A percentile compares a stretch with the other conserved stretches of the same genome.
These are phyloP conservation scores for Chrysolina americana DNA, from an alignment of 2,888 invertebrate species.

Conservation along the genomic window DNA sequence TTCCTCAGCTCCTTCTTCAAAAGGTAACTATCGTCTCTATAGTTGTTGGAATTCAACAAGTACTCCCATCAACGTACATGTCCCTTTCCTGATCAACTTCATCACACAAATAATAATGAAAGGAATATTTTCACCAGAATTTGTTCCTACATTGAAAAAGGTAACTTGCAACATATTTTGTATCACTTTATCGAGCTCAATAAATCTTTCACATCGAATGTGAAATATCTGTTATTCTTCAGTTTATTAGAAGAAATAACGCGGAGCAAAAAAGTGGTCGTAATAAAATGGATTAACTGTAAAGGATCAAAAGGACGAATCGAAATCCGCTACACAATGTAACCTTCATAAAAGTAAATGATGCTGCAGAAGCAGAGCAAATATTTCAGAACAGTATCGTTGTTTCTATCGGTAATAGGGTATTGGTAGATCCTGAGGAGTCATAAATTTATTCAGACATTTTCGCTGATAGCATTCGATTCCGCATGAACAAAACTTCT, in stretches of 20 bases:
- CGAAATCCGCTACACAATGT: constrained; percentile 33
- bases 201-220: constrained; percentile 14
- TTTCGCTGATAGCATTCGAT: constrained; percentile 5
- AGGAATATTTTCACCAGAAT: too few relatives aligned
- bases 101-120: too few relatives aligned
- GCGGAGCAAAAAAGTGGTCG: background rate
- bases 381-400: constrained; percentile 15
- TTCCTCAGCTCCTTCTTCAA: too few relatives aligned
- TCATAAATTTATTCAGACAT: constrained; percentile 14
- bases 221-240: constrained; percentile 15
- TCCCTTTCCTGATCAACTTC: too few relatives aligned
- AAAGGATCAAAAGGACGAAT: constrained; percentile 7
- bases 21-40: too few relatives aligned
- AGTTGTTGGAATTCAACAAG: too few relatives aligned
- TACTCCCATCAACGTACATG: too few relatives aligned
- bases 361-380: constrained; percentile 27
- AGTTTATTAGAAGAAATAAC: constrained; percentile 23
- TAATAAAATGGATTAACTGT: constrained; percentile 6
- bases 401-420: constrained; percentile 20
- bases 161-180: background rate
- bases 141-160: background rate
- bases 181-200: background rate
- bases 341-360: constrained; percentile 34
- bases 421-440: constrained; percentile 16
- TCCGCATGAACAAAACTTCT: background rate